Evolutionary conservation across 2,797 vertebrate genomes (phyloP).

Genomic region (Parotocinclus haroldoi): DNA sequence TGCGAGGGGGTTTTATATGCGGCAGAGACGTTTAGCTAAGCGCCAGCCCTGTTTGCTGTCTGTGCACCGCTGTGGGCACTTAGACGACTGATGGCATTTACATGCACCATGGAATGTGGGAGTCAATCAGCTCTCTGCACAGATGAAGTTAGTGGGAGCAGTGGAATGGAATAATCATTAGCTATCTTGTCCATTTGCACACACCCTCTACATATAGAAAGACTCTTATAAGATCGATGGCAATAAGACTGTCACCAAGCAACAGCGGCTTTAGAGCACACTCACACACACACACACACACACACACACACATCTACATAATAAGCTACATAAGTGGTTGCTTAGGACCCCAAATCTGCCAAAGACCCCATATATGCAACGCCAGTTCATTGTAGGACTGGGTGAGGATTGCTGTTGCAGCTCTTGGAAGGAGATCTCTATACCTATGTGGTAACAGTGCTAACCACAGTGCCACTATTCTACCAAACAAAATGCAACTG

Average conservation of each 20-base stretch:
- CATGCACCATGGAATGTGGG: slow-evolving; percentile 1
- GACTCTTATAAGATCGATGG: slow-evolving; percentile 60
- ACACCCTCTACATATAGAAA: slow-evolving; percentile 15
- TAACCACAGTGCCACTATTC: too few species aligned
- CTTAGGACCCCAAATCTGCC: too few species aligned
- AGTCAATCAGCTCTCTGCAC: slow-evolving; percentile 13
- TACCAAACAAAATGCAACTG: too few species aligned
- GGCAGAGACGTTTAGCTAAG: slow-evolving; percentile 11
- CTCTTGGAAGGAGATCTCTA: not conserved
- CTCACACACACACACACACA: too few species aligned
- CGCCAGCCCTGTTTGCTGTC: not conserved
- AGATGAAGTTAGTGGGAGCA: slow-evolving; percentile 16
- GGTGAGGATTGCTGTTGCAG: too few species aligned
- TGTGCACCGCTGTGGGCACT: not conserved
- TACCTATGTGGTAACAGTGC: too few species aligned
- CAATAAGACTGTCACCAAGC: slow-evolving; percentile 62
- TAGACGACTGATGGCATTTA: slow-evolving; percentile 28
- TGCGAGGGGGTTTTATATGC: not conserved
- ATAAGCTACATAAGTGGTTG: too few species aligned
- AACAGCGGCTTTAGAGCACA: slow-evolving; percentile 60
- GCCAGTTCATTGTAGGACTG: too few species aligned
- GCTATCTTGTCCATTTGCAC: not conserved
- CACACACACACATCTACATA: too few species aligned
- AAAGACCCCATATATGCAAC: too few species aligned
- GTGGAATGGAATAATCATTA: slow-evolving; percentile 22